Evolutionary conservation across 2,888 invertebrate genomes (phyloP).

Genomic region (Drosophila hamatofila): DNA sequence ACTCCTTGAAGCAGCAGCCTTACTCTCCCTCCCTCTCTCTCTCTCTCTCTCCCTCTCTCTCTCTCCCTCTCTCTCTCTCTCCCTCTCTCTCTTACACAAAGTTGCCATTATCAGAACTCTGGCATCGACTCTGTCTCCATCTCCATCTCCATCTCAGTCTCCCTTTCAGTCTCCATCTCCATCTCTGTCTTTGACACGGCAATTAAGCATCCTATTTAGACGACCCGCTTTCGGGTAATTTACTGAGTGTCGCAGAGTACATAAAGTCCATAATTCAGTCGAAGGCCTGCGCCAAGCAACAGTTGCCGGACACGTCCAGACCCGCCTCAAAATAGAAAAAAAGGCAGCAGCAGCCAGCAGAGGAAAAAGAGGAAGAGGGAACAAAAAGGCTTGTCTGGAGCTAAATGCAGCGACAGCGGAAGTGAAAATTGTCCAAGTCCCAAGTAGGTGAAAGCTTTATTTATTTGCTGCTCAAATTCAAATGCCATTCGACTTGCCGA

Average conservation of each 20-base stretch:
- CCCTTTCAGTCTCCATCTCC: constrained; percentile 29
- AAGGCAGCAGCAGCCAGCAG: too few relatives aligned
- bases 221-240: constrained; percentile 54
- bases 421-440: constrained; percentile 38
- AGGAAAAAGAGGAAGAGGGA: not conserved
- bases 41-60: not conserved
- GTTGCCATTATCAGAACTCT: constrained; percentile 46
- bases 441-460: constrained; percentile 68
- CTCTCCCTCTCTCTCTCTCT: not conserved
- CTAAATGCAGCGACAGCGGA: constrained; percentile 52
- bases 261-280: constrained; percentile 40
- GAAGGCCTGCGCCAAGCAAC: constrained; percentile 45
- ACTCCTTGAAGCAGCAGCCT: constrained; percentile 5
- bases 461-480: constrained; percentile 60
- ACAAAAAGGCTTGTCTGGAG: constrained; percentile 46
- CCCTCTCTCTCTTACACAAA: constrained; percentile 17
- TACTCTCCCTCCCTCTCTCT: not conserved
- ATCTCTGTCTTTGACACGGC: constrained; percentile 24
- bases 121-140: constrained; percentile 60
- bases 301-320: constrained; percentile 31
- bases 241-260: constrained; percentile 70
- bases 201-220: constrained; percentile 58
- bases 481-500: constrained; percentile 54
- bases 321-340: constrained; percentile 1
- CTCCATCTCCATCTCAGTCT: constrained; percentile 26